A percentile compares a stretch with the other conserved stretches of the same genome.
Evolutionary conservation across 2,888 invertebrate species (phyloP).

Genomic region (Mesorhabditis sp.): DNA sequence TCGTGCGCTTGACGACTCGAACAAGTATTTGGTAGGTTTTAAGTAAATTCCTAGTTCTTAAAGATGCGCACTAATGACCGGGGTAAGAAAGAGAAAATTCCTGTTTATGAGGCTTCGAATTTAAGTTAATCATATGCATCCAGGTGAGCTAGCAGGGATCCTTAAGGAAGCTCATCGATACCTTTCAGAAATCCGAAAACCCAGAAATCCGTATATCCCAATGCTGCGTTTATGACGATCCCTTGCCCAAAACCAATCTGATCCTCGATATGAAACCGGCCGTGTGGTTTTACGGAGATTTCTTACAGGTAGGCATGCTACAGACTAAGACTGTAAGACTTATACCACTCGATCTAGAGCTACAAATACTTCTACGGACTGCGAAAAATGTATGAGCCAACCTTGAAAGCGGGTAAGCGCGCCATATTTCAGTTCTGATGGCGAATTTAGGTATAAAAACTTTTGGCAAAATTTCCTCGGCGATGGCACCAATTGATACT

Average conservation of each 20-base stretch:
- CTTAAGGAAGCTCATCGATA: no score
- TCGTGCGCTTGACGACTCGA: neutral
- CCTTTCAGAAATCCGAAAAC: neutral
- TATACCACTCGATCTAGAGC: neutral
- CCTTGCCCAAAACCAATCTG: neutral
- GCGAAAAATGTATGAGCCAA: neutral
- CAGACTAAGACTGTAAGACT: neutral
- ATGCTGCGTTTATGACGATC: neutral
- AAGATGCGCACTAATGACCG: no score
- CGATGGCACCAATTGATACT: slow-evolving; percentile 2
- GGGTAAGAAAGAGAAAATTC: no score
- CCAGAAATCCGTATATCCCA: neutral
- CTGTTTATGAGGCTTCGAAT: no score
- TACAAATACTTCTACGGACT: neutral
- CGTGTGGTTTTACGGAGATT: neutral
- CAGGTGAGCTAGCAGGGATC: no score
- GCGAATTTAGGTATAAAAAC: neutral
- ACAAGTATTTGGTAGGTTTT: neutral
- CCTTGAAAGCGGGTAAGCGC: neutral
- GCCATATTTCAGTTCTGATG: no score
- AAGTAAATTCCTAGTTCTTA: no score
- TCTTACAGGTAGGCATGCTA: neutral
- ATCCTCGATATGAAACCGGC: neutral
- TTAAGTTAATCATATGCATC: no score
- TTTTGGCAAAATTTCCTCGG: neutral